A percentile compares a stretch with the other conserved stretches of the same genome.
Evolutionary conservation across 2,888 invertebrate genomes (phyloP).

Genomic region (Lasioglossum malachurum): DNA sequence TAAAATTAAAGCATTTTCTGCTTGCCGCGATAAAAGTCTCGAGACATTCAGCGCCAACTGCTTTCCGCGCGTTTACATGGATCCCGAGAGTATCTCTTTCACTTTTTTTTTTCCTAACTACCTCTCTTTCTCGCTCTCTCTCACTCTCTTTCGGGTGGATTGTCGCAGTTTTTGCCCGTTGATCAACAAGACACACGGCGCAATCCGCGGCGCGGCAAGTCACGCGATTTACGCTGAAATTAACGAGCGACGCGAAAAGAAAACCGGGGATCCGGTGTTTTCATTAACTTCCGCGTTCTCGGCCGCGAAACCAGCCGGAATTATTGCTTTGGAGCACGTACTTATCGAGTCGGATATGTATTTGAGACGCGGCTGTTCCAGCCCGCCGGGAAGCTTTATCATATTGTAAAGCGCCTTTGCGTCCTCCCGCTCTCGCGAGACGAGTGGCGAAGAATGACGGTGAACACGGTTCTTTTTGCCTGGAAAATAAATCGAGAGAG

Average conservation of each 20-base stretch:
- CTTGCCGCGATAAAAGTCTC: conserved; percentile 6
- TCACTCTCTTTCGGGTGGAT: neutral
- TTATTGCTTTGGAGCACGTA: conserved; percentile 12
- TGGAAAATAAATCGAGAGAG: conserved; percentile 2
- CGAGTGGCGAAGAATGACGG: neutral
- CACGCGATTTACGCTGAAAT: conserved; percentile 35
- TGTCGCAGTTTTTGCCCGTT: conserved; percentile 26
- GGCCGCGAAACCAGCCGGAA: neutral
- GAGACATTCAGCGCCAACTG: conserved; percentile 21
- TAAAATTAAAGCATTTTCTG: conserved; percentile 49
- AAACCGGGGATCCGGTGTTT: conserved; percentile 19
- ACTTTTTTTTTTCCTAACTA: neutral
- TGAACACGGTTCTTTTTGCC: neutral
- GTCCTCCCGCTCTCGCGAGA: neutral
- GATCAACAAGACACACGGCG: conserved; percentile 33
- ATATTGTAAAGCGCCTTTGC: neutral
- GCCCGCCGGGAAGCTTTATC: neutral
- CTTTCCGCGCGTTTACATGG: neutral
- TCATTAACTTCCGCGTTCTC: conserved; percentile 22
- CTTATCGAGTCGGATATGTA: neutral
- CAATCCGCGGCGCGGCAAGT: conserved; percentile 15
- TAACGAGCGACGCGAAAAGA: conserved; percentile 27
- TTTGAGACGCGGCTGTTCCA: neutral
- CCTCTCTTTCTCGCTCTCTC: neutral
- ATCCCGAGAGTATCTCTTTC: neutral